Percentiles rank a stretch among this genome's conserved stretches.
Evolutionary conservation across 2,113 vertebrate genomes (phyloP).

Genomic region (Heterochromis multidens): DNA sequence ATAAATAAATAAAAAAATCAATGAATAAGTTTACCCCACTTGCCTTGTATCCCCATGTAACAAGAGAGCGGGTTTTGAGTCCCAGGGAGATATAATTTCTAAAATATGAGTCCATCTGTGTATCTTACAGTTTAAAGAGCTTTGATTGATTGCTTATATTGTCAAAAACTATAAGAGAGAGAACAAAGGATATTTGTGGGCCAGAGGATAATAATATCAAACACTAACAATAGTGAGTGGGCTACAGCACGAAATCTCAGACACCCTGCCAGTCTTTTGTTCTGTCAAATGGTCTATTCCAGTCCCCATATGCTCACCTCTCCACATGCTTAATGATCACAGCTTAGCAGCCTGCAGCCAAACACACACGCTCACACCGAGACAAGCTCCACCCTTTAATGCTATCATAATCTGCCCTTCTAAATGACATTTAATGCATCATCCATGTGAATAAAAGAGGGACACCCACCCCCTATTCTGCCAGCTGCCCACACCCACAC

Average conservation of each 20-base stretch:
- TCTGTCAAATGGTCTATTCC: slow-evolving; percentile 52
- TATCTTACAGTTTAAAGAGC: not conserved
- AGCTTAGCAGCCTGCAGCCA: slow-evolving; percentile 51
- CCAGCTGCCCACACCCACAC: slow-evolving; percentile 21
- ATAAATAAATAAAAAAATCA: not conserved
- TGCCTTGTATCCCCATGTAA: not conserved
- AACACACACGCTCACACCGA: slow-evolving; percentile 5
- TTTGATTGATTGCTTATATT: slow-evolving; percentile 25
- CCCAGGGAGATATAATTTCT: slow-evolving; percentile 8
- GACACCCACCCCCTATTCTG: not conserved
- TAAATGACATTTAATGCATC: slow-evolving; percentile 63
- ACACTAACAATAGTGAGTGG: slow-evolving; percentile 51
- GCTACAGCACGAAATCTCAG: slow-evolving; percentile 29
- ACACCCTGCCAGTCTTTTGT: slow-evolving; percentile 60
- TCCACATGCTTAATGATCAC: slow-evolving; percentile 62
- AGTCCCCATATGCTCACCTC: slow-evolving; percentile 72
- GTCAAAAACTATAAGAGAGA: not conserved
- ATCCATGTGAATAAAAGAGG: slow-evolving; percentile 26
- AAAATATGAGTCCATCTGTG: not conserved
- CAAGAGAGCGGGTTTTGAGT: not conserved
- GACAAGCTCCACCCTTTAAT: slow-evolving; percentile 26
- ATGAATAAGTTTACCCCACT: not conserved
- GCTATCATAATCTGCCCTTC: slow-evolving; percentile 55
- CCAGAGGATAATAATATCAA: slow-evolving; percentile 51
- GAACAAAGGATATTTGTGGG: slow-evolving; percentile 35